Evolutionary conservation across 1,140 invertebrate genomes (phyloP).

Genomic region (Asbolus verrucosus): DNA sequence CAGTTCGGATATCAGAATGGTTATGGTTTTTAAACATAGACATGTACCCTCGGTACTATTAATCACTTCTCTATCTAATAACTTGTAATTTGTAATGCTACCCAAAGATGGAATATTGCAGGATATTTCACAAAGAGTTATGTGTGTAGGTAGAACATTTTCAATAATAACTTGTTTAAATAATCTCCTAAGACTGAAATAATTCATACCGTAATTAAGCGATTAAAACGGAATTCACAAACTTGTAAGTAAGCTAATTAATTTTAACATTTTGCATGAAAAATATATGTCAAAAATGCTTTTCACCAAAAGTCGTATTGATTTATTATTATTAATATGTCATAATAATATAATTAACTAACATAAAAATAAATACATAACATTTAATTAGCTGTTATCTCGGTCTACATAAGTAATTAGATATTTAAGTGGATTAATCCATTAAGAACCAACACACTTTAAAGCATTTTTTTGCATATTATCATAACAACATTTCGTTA

Average conservation of each 20-base stretch:
- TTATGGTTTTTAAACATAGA: too few species aligned
- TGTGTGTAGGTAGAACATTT: conserved; percentile 18
- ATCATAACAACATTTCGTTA: too few species aligned
- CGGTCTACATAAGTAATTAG: not conserved
- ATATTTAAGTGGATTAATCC: not conserved
- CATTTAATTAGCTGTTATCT: not conserved
- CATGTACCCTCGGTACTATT: conserved; percentile 1
- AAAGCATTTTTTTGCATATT: too few species aligned
- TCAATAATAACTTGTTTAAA: conserved; percentile 32
- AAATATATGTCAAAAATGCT: not conserved
- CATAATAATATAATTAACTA: conserved; percentile 5
- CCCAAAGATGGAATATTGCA: conserved; percentile 34
- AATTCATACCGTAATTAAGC: not conserved
- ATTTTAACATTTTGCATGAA: not conserved
- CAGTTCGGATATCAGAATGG: too few species aligned
- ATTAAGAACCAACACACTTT: not conserved
- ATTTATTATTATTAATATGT: conserved; percentile 8
- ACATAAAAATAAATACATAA: conserved; percentile 7
- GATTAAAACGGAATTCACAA: not conserved
- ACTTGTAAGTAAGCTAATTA: conserved; percentile 1
- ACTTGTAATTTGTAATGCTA: conserved; percentile 30
- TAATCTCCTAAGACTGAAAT: conserved; percentile 1
- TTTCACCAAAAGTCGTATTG: not conserved
- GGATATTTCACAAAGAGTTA: conserved; percentile 29
- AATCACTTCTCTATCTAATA: conserved; percentile 29